These are phyloP conservation scores for Limanda limanda DNA, from an alignment of 2,113 vertebrate species.

Conservation along the genomic window DNA sequence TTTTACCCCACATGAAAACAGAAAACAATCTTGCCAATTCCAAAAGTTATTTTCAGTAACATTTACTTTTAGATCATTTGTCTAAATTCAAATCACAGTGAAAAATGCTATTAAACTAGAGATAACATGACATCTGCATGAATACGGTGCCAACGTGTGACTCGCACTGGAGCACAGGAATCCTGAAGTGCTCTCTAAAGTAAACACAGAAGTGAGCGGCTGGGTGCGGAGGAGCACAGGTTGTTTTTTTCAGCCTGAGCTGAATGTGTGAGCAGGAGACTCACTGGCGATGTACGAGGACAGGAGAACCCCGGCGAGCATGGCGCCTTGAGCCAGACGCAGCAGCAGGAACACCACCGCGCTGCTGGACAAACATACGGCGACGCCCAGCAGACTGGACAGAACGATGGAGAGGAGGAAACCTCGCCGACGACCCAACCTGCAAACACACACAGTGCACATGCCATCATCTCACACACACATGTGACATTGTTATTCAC, in stretches of 20 bases:
- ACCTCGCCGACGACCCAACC: slow-evolving; percentile 83
- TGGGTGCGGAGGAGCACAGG: neutral
- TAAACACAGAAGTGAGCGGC: slow-evolving; percentile 5
- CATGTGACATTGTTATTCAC: neutral
- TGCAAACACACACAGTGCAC: slow-evolving; percentile 56
- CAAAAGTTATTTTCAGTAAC: neutral
- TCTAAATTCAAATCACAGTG: no score
- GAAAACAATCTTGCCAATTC: no score
- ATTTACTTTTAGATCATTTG: neutral
- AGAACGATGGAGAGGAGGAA: slow-evolving; percentile 83
- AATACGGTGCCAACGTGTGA: neutral
- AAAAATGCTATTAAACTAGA: neutral
- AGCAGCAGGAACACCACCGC: slow-evolving; percentile 80
- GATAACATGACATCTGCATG: neutral
- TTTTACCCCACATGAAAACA: no score
- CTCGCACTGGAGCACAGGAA: neutral
- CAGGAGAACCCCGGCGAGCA: slow-evolving; percentile 86
- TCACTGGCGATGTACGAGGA: slow-evolving; percentile 86
- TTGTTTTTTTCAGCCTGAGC: no score
- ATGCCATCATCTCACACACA: neutral
- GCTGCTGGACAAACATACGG: slow-evolving; percentile 79
- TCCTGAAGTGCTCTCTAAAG: slow-evolving; percentile 3
- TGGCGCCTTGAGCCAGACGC: slow-evolving; percentile 80
- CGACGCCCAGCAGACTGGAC: slow-evolving; percentile 81
- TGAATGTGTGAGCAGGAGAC: slow-evolving; percentile 39